Evolutionary conservation across 2,888 invertebrate species (phyloP).

Genomic region (Trichopria drosophilae): DNA sequence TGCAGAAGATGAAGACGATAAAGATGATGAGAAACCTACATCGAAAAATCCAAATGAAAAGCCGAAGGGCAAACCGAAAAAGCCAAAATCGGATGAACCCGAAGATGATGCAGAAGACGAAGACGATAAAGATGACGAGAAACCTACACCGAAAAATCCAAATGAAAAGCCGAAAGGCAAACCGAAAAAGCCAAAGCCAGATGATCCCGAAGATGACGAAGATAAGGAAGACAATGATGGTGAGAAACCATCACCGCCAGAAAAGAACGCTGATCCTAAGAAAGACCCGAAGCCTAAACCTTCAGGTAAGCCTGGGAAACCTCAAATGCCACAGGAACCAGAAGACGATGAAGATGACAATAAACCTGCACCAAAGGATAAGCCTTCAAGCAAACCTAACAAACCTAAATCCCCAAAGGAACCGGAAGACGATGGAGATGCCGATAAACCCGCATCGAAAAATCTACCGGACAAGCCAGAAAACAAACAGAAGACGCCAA

Average conservation of each 20-base stretch:
- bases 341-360: background rate
- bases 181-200: constrained; percentile 1
- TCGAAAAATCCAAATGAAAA: too few species aligned
- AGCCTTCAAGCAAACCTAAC: background rate
- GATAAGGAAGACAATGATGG: constrained; percentile 4
- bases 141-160: background rate
- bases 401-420: background rate
- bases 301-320: too few species aligned
- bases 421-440: background rate
- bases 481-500: constrained; percentile 4
- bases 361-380: background rate
- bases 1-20: background rate
- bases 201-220: background rate
- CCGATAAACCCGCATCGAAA: background rate
- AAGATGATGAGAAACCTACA: too few species aligned
- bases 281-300: too few species aligned
- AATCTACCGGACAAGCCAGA: constrained; percentile 6
- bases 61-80: background rate
- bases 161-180: background rate
- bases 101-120: background rate
- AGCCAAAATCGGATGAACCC: background rate
- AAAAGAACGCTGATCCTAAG: background rate
- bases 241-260: background rate
- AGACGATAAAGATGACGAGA: background rate
- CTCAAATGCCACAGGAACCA: background rate